Base-by-base conservation (phyloP, 2,797 vertebrate genomes). In the Botia almorhae region DNA sequence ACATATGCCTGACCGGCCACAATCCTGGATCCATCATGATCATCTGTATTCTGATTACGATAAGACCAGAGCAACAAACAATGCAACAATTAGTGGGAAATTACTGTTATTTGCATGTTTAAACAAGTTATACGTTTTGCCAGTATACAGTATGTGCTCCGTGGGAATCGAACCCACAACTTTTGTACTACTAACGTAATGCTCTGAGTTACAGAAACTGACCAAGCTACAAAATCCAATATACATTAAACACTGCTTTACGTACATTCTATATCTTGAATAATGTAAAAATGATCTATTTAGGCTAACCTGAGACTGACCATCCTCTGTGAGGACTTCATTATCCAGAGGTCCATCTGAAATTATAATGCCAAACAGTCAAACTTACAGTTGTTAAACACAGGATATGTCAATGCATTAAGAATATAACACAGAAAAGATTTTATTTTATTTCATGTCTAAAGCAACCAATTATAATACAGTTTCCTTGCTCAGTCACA, bases 1-100 rank as follows among this genome's bases (percentile, higher is more conserved):
- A 88, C 81, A 26, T 88, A 84, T 55, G 89, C 82, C 8, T 92
- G 91, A 26, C 94, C 93, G 7, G 94, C 92, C 2, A 93, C 91
- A 48, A 95, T 93, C 74, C 81, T 92, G 13, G 93, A 87, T 36
- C 88, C 90, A 17, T 95, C 95, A 80, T 96, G 95, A 19, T 96
- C 95, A 0, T 96, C 92, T 17, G 89, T 81, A 0, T 90, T 89
- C 26, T 91, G 88, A 17, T 92, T 91, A 23, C 90, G 90, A 76
- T 90, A 91, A 13, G 91, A 91, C 91, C 80, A 58, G 5, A 75
- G 17, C 33, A 79, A 11, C 51, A n/a, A 70, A 10, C 58, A 60
- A 73, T 53, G 51, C 12, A 61, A 23, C 16, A 7, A 70, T 55
- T 16, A 68, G 6, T 29, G 5, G 39, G 36, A 3, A 43, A 75